Conservation (phyloP, 1,140 invertebrate genomes). For the Thereuonema tuberculata region DNA sequence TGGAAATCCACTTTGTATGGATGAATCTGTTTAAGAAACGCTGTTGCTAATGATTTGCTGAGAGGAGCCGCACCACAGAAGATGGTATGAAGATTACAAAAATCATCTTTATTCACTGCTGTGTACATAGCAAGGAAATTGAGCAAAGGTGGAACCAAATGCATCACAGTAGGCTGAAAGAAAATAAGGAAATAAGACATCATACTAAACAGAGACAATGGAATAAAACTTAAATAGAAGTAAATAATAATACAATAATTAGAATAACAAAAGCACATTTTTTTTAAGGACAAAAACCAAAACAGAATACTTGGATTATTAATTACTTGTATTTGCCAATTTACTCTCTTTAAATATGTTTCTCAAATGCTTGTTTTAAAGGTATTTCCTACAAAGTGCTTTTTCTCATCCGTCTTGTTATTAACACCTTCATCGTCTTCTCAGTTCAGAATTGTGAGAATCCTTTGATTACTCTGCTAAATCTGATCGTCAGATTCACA, state of each 20-base stretch:
- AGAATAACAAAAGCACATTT: too few species aligned
- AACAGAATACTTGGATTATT: too few species aligned
- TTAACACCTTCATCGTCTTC: too few species aligned
- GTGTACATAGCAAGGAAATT: constrained; percentile 50
- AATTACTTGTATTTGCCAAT: too few species aligned
- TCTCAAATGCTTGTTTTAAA: too few species aligned
- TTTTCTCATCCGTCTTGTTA: too few species aligned
- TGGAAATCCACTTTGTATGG: background rate
- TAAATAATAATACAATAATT: background rate
- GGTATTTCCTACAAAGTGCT: too few species aligned
- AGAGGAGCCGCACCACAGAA: constrained; percentile 56
- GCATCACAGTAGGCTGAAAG: constrained; percentile 26
- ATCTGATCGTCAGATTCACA: too few species aligned
- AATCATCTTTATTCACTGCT: constrained; percentile 41
- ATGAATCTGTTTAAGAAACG: constrained; percentile 6
- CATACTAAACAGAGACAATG: background rate
- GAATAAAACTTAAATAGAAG: background rate
- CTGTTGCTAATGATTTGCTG: background rate
- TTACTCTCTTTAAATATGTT: too few species aligned
- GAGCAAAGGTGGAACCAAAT: constrained; percentile 40
- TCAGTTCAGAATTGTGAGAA: too few species aligned
- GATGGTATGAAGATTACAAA: constrained; percentile 38
- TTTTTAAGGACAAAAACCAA: too few species aligned
- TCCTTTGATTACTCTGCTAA: too few species aligned
- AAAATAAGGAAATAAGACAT: constrained; percentile 7